Conservation (phyloP, 37 sponge, comb jelly and placozoan species). For the Halichondria panicea region DNA sequence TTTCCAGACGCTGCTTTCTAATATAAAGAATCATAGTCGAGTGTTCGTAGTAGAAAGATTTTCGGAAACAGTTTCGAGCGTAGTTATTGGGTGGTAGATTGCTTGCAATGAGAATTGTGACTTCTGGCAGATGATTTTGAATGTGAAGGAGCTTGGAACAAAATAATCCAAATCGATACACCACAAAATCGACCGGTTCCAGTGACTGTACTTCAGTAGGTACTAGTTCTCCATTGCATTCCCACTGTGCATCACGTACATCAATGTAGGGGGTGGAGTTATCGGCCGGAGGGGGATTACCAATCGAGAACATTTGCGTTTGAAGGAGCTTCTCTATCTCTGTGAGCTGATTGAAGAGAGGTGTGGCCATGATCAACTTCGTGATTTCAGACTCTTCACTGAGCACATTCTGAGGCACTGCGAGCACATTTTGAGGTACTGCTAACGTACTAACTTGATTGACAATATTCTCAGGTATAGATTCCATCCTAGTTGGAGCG, state of each 20-base stretch:
- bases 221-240: constrained; percentile 2
- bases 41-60: constrained; percentile 4
- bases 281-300: neutral
- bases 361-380: constrained; percentile 1
- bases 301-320: neutral
- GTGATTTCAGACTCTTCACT: neutral
- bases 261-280: neutral
- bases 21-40: neutral
- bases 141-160: neutral
- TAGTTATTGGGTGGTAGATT: constrained; percentile 7
- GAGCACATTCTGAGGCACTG: too few relatives aligned
- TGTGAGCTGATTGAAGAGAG: constrained; percentile 3
- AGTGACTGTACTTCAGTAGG: neutral
- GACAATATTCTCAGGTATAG: neutral
- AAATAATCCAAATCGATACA: constrained; percentile 6
- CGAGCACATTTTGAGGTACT: too few relatives aligned
- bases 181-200: neutral
- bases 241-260: constrained; percentile 1
- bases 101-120: neutral
- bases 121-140: neutral
- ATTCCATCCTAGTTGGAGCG: neutral
- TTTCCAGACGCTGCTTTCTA: neutral
- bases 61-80: constrained; percentile 3
- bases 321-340: neutral
- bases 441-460: neutral